phyloP scores from a whole-genome alignment of 1,140 invertebrate species.

The Solenopsis invicta region DNA sequence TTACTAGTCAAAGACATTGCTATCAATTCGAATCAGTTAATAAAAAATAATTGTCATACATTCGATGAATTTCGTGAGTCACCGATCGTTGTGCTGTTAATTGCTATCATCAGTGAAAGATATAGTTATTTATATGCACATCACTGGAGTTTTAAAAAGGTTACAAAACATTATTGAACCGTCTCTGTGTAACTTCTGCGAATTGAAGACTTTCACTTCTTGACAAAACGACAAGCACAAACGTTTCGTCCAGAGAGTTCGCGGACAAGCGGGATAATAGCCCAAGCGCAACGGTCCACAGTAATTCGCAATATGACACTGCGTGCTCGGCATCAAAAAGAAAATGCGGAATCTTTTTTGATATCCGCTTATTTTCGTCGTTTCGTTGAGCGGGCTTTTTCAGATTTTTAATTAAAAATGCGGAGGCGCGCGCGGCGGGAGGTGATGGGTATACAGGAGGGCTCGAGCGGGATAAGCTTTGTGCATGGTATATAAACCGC shows the following conservation, averaged over 20 bases:
- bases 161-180: neutral
- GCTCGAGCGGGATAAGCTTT: constrained; percentile 47
- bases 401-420: constrained; percentile 64
- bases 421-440: neutral
- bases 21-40: too few relatives aligned
- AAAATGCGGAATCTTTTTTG: constrained; percentile 17
- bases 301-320: constrained; percentile 31
- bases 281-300: constrained; percentile 6
- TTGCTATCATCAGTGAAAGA: too few relatives aligned
- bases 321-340: constrained; percentile 39
- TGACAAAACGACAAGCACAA: constrained; percentile 5
- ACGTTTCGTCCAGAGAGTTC: constrained; percentile 2
- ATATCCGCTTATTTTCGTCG: constrained; percentile 55
- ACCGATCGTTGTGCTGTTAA: too few relatives aligned
- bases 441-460: neutral
- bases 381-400: constrained; percentile 45
- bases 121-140: too few relatives aligned
- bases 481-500: constrained; percentile 24
- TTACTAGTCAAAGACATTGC: too few relatives aligned
- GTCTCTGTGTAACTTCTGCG: neutral
- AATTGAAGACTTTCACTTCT: neutral
- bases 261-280: constrained; percentile 29
- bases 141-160: neutral
- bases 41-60: too few relatives aligned
- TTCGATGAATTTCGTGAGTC: too few relatives aligned